Base-by-base conservation (phyloP, 92 coral and sea anemone genomes). In the Actinostola sp. region DNA sequence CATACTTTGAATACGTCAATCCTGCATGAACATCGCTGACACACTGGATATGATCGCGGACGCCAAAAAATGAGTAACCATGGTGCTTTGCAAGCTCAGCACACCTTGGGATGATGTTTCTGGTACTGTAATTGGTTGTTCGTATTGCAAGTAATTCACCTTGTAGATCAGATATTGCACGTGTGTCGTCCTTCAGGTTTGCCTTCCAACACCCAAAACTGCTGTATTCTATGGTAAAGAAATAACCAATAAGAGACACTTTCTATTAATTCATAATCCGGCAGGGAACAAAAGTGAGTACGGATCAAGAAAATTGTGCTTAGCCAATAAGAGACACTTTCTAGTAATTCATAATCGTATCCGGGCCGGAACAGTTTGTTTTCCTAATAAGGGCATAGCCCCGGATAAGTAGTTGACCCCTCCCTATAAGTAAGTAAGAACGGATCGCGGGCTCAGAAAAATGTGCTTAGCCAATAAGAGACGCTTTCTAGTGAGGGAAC, bases 181-280 rank as follows among this genome's bases (percentile, higher is more conserved):
- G 77, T n/a, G 28, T 19, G 1, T 29, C 31, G 23, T 39, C 31
- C 15, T 44, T 25, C 10, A 32, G 7, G 44, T 36, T 28, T 13
- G 64, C 62, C 48, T 50, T 76, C 92, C 92, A 86, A 50, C 92
- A 86, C 13, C 92, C 92, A 3, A 86, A 79, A 48, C 81, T 75
- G 33, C 46, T 34, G 24, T 50, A 50, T 16, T 49, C 74, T 68
- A 51, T 21, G 9, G 1, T 20, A 53, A 31, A 53, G 21, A 49
- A 49, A 49, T 49, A 11, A 8, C 8, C 9, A 41, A 41, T 41
- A 15, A 41, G 19, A 8, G 54, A 48, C 13, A 48, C 13, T n/a
- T n/a, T n/a, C n/a, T n/a, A n/a, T n/a, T n/a, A n/a, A n/a, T n/a
- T n/a, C n/a, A n/a, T n/a, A n/a, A n/a, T n/a, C n/a, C n/a, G n/a